These are phyloP conservation scores for Tursiops truncatus DNA, from an alignment of 2,113 vertebrate species.

Conservation along the genomic window DNA sequence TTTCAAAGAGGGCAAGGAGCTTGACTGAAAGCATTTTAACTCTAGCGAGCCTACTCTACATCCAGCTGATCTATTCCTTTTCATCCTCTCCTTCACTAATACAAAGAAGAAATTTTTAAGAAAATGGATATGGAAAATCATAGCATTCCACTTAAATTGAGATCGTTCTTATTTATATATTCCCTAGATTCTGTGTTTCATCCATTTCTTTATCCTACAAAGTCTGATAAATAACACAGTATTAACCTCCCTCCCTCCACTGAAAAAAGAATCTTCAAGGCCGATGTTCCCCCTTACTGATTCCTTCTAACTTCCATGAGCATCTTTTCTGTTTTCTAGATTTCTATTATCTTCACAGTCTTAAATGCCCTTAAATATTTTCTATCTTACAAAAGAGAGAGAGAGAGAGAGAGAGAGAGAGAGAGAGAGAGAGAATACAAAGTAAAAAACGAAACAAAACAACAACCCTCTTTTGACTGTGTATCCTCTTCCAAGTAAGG, in stretches of 20 bases:
- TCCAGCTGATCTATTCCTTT: background rate
- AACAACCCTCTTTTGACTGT: background rate
- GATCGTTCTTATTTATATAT: background rate
- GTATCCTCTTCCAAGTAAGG: background rate
- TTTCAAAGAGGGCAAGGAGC: background rate
- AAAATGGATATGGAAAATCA: background rate
- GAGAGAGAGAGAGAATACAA: background rate
- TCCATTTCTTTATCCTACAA: background rate
- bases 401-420: rapidly evolving
- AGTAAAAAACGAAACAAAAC: background rate
- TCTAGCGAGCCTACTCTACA: background rate
- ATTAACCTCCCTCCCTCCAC: background rate
- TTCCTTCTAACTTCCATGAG: background rate
- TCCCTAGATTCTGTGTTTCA: background rate
- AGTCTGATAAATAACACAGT: background rate
- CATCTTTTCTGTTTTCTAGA: background rate
- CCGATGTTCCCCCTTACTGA: no score
- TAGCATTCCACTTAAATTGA: background rate
- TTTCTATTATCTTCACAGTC: background rate
- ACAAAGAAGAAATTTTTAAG: background rate
- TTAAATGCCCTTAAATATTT: background rate
- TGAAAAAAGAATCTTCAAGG: background rate
- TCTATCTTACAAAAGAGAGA: background rate
- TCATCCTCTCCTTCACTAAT: background rate
- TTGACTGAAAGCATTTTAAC: background rate